phyloP scores from a whole-genome alignment of 1,140 invertebrate genomes.

The Panagrolaimus sp. region DNA sequence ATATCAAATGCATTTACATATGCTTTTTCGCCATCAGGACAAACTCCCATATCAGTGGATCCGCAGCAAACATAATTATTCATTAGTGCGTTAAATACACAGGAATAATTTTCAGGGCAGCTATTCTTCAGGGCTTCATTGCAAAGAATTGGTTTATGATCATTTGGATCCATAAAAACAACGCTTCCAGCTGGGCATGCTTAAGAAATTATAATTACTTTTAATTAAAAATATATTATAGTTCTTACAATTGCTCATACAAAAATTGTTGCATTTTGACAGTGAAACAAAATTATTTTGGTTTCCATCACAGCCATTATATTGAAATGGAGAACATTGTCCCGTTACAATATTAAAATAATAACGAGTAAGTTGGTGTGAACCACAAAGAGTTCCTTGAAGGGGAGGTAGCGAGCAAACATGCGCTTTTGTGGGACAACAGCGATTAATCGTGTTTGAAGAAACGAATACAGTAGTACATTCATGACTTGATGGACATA shows the following conservation, averaged over 20 bases:
- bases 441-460: not conserved
- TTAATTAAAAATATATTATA: not conserved
- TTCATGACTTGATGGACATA: constrained; percentile 4
- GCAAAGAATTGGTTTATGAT: constrained; percentile 23
- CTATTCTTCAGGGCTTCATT: constrained; percentile 18
- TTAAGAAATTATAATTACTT: not conserved
- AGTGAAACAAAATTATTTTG: constrained; percentile 21
- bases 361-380: constrained; percentile 26
- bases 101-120: not conserved
- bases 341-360: constrained; percentile 36
- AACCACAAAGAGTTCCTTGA: constrained; percentile 13
- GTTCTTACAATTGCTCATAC: constrained; percentile 20
- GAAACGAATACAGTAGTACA: constrained; percentile 1
- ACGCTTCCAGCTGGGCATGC: constrained; percentile 27
- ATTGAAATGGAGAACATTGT: constrained; percentile 19
- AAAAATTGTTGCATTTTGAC: constrained; percentile 23
- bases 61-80: constrained; percentile 25
- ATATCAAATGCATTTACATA: constrained; percentile 19
- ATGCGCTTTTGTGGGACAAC: constrained; percentile 15
- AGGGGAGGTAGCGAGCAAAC: constrained; percentile 14
- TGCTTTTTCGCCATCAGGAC: constrained; percentile 26
- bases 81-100: not conserved
- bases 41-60: constrained; percentile 26
- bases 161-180: constrained; percentile 15
- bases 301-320: constrained; percentile 27